Conservation (phyloP, 1,140 invertebrate species). For the Akabosia matsudoensis region DNA sequence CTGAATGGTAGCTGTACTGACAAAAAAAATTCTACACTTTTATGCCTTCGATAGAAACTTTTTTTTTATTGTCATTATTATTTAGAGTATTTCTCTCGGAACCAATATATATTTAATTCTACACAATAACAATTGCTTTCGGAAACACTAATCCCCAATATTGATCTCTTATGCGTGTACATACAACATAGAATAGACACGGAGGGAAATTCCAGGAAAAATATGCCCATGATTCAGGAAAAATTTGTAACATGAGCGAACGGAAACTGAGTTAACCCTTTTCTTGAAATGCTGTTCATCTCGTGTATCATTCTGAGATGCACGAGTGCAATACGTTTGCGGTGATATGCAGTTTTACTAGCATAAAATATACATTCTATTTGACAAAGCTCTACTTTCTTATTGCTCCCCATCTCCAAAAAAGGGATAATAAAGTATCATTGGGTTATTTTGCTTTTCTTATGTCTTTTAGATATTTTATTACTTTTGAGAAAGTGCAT, state of each 20-base stretch:
- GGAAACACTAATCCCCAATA: too few species aligned
- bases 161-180: too few species aligned
- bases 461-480: constrained; percentile 7
- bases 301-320: background rate
- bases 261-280: constrained; percentile 35
- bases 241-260: constrained; percentile 22
- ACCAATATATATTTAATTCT: background rate
- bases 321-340: background rate
- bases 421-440: constrained; percentile 12
- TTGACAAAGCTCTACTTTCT: background rate
- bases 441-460: constrained; percentile 8
- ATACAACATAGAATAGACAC: too few species aligned
- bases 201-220: too few species aligned
- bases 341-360: background rate
- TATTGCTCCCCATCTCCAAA: background rate
- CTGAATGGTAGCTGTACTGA: too few species aligned
- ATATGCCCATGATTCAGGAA: constrained; percentile 1
- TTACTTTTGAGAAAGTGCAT: constrained; percentile 15
- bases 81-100: background rate
- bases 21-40: too few species aligned
- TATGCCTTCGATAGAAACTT: background rate
- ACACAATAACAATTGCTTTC: too few species aligned
- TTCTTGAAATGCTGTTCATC: constrained; percentile 22
- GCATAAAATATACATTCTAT: background rate
- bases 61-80: background rate